Evolutionary conservation across 2,797 vertebrate genomes (phyloP), one percentile per base, ranked within the genome.

Genomic region (Gallinago nigripennis): DNA sequence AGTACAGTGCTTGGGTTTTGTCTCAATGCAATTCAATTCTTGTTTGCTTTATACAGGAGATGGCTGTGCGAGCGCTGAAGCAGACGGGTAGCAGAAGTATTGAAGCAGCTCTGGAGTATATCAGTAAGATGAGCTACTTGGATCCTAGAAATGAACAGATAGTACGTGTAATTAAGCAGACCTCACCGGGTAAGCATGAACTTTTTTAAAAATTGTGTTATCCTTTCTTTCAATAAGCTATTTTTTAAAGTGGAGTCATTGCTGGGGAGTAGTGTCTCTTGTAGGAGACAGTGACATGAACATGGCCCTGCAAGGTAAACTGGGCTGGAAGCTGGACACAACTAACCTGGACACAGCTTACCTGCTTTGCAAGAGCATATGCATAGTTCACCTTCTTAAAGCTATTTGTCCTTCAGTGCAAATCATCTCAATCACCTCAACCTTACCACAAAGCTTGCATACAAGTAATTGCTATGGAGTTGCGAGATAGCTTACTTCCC

Each of bases 111-210:
- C 97, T 99, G 82, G 99, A 99, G 64, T 99, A 99, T 96, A 99
- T 99, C 97, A 99, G 99, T 95, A 99, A 99, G 96, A 99, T 99
- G 99, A 98, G 99, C 93, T 99, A 99, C 97, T 97, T 99, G 71
- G 99, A 99, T 96, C 99, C 99, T 7, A 98, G 99, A 96, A 99
- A 99, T 37, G 99, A 99, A 88, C 99, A 99, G 96, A 99, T 99
- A 27, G 99, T 99, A 31, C 98, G 99, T 6, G 99, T 99, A 82
- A 99, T 99, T 97, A 99, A 99, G 96, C 99, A 99, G 97, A 99
- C 99, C 41, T 99, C 99, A 37, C 99, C 99, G 96, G 99, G 99
- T 99, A 95, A 97, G 97, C 70, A 15, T 18, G 23, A 68, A 21
- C 8, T 48, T 53, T 14, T 25, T 41, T 3, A 0, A n/a, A 8